Percentiles rank a stretch among this genome's conserved stretches.
Conservation (phyloP, 2,797 vertebrate species). For the Pteropus rufus region DNA sequence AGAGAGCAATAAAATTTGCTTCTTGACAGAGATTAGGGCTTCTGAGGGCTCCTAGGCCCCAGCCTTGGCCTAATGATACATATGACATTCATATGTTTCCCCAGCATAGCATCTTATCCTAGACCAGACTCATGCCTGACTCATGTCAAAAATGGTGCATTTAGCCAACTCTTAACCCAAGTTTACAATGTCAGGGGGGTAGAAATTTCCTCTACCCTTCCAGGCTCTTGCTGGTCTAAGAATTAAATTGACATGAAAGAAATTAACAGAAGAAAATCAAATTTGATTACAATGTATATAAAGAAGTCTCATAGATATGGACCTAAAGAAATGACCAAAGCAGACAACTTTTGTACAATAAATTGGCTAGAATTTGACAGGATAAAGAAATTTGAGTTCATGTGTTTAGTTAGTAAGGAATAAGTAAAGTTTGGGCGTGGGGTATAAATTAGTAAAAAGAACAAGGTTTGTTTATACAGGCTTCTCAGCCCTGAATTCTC, state of each 20-base stretch:
- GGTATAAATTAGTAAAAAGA: background rate
- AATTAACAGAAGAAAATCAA: background rate
- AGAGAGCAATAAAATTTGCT: no score
- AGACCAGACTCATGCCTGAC: no score
- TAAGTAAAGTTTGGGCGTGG: background rate
- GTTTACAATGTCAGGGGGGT: no score
- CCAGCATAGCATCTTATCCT: no score
- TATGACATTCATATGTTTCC: no score
- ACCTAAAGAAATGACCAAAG: background rate
- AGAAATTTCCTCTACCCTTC: no score
- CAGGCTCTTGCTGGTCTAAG: background rate
- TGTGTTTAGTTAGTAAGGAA: background rate
- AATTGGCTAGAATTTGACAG: background rate
- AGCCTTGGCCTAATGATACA: no score
- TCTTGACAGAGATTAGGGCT: no score
- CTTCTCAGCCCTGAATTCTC: background rate
- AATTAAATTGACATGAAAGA: no score
- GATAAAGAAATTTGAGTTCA: background rate
- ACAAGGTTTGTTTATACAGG: background rate
- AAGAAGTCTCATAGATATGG: background rate
- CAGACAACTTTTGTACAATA: background rate
- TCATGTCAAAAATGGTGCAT: no score
- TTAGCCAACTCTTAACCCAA: no score
- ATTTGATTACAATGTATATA: background rate
- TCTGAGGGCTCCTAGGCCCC: no score